Conservation (phyloP, 2,797 vertebrate species). For the Lutjanus campechanus region DNA sequence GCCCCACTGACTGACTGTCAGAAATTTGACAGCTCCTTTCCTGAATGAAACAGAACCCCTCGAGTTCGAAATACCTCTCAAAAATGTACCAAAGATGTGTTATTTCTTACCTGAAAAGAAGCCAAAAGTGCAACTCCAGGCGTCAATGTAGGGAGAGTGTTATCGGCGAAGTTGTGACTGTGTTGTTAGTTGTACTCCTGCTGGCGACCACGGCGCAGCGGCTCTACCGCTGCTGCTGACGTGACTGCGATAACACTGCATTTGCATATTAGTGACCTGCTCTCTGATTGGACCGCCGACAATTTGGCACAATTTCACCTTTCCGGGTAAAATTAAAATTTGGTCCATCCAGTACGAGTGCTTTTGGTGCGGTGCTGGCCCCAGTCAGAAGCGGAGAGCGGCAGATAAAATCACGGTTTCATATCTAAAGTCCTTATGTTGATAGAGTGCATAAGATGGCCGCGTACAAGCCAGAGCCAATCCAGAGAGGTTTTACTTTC, state of each 20-base stretch:
- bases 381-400: not conserved
- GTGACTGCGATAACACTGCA: conserved; percentile 81
- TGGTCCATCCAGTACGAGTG: accelerated
- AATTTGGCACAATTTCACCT: conserved; percentile 20
- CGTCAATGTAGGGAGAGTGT: conserved; percentile 54
- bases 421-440: conserved; percentile 54
- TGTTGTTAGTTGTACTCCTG: conserved; percentile 85
- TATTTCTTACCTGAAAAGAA: conserved; percentile 79
- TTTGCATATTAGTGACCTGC: conserved; percentile 85
- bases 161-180: conserved; percentile 82
- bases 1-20: conserved; percentile 68
- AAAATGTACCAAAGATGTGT: not conserved
- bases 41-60: conserved; percentile 37
- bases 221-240: conserved; percentile 85
- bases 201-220: conserved; percentile 85
- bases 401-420: conserved; percentile 33
- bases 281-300: conserved; percentile 81
- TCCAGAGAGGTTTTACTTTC: conserved; percentile 81
- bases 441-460: conserved; percentile 87
- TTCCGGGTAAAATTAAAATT: not conserved
- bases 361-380: not conserved
- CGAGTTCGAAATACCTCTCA: not conserved
- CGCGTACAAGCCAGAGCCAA: conserved; percentile 83
- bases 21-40: conserved; percentile 76
- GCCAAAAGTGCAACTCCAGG: conserved; percentile 37